phyloP scores from a whole-genome alignment of 2,888 invertebrate species.

The Drosophila monieri region DNA sequence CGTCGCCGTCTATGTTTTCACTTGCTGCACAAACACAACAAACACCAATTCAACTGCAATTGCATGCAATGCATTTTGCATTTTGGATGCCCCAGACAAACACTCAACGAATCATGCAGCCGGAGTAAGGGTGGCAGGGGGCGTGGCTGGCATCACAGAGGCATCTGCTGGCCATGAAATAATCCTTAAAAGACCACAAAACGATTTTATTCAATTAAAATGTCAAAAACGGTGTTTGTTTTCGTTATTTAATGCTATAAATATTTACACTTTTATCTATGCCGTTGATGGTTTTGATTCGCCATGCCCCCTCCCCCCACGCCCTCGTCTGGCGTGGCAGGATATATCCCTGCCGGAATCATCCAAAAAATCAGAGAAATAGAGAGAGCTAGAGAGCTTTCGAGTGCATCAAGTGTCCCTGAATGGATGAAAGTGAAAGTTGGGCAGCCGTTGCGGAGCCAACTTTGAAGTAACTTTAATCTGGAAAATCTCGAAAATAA shows the following conservation, averaged over 20 bases:
- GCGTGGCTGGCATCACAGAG: background rate
- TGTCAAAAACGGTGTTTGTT: conserved; percentile 78
- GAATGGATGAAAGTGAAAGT: background rate
- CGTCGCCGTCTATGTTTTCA: conserved; percentile 56
- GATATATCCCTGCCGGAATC: background rate
- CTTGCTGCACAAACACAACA: conserved; percentile 72
- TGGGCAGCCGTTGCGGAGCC: background rate
- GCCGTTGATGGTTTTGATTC: conserved; percentile 6
- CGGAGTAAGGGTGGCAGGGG: background rate
- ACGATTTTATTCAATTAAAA: conserved; percentile 79
- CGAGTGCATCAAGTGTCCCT: background rate
- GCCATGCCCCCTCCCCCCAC: background rate
- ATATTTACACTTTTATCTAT: conserved; percentile 68
- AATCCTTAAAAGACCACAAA: conserved; percentile 79
- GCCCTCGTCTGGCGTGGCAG: background rate
- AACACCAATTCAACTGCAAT: conserved; percentile 70
- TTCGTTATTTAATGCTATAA: conserved; percentile 77
- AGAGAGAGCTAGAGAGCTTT: background rate
- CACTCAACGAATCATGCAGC: conserved; percentile 28
- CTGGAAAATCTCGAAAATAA: too few relatives aligned
- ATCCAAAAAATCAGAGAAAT: background rate
- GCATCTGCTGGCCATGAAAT: conserved; percentile 73
- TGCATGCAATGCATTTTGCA: conserved; percentile 67
- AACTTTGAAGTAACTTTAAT: too few relatives aligned
- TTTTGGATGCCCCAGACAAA: conserved; percentile 48